Conservation (phyloP, 2,797 vertebrate genomes). For the Protosalanx chinensis region DNA sequence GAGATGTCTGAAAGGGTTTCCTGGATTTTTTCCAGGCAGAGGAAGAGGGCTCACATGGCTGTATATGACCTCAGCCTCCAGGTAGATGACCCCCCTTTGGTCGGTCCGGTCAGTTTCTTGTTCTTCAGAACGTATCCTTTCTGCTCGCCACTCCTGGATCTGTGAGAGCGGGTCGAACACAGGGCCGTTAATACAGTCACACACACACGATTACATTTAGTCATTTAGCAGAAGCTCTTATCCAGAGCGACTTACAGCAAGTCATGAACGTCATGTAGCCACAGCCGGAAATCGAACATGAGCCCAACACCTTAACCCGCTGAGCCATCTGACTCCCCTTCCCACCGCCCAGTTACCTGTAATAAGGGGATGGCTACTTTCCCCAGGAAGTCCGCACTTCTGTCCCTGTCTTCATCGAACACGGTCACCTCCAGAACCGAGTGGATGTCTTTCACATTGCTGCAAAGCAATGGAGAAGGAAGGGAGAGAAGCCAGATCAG, state of each 20-base stretch:
- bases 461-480: constrained; percentile 49
- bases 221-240: no score
- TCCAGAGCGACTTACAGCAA: no score
- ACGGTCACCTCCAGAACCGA: constrained; percentile 83
- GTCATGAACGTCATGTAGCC: no score
- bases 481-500: background rate
- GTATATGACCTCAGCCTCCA: constrained; percentile 91
- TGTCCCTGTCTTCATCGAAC: constrained; percentile 82
- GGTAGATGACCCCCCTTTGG: constrained; percentile 88
- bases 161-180: constrained; percentile 74
- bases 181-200: background rate
- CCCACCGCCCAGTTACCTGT: constrained; percentile 68
- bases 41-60: constrained; percentile 85
- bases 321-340: no score
- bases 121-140: constrained; percentile 88
- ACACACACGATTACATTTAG: background rate
- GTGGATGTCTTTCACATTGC: constrained; percentile 85
- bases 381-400: constrained; percentile 82
- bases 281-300: no score
- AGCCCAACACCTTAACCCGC: no score
- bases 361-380: constrained; percentile 84
- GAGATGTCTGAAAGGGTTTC: background rate
- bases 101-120: constrained; percentile 88
- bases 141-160: constrained; percentile 88
- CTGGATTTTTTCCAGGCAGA: constrained; percentile 59